phyloP scores from a whole-genome alignment of 2,888 invertebrate genomes.

The Epiblema foenella region DNA sequence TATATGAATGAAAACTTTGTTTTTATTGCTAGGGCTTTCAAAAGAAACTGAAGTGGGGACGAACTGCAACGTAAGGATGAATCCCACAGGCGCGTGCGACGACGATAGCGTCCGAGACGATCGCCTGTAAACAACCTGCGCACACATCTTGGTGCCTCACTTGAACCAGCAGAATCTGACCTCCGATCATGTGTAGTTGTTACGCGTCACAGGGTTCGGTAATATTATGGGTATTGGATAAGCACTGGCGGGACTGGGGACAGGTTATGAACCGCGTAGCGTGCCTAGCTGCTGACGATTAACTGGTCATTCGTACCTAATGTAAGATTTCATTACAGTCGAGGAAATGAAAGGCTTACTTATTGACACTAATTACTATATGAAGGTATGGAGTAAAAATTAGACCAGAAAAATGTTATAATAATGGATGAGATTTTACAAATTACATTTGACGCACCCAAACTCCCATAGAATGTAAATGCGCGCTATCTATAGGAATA shows the following conservation, averaged over 20 bases:
- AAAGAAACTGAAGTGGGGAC: slow-evolving; percentile 66
- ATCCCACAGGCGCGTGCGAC: slow-evolving; percentile 62
- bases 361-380: no score
- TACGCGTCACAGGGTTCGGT: neutral
- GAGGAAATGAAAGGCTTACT: neutral
- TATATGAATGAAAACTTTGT: slow-evolving; percentile 19
- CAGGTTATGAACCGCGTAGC: neutral
- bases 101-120: slow-evolving; percentile 63
- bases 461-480: no score
- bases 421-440: no score
- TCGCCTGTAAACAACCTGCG: slow-evolving; percentile 58
- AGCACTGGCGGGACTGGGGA: neutral
- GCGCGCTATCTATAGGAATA: no score
- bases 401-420: no score
- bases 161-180: neutral
- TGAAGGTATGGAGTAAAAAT: no score
- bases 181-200: neutral
- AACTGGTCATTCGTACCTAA: neutral
- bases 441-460: no score
- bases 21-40: slow-evolving; percentile 63
- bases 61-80: slow-evolving; percentile 68
- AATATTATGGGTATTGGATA: neutral
- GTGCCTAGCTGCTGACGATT: neutral
- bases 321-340: neutral
- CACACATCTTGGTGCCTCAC: neutral